These are phyloP conservation scores for Diadema setosum DNA, from an alignment of 35 echinoderm and acorn worm species.

Conservation along the genomic window DNA sequence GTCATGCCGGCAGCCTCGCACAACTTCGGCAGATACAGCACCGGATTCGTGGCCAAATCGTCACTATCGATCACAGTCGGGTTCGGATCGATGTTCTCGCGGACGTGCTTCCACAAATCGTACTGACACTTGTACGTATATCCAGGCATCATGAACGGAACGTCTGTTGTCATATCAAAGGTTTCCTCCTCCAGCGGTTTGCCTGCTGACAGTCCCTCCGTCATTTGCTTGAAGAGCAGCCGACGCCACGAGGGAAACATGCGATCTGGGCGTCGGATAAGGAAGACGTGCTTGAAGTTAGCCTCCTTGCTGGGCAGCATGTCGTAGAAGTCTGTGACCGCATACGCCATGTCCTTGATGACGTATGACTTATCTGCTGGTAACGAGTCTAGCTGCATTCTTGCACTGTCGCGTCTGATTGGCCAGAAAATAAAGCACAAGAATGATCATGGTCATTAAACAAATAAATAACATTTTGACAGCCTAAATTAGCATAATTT, in stretches of 20 bases:
- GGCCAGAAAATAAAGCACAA: too few species aligned
- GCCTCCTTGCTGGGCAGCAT: neutral
- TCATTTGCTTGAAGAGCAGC: neutral
- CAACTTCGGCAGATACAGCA: constrained; percentile 13
- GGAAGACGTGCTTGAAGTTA: constrained; percentile 45
- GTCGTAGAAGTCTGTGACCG: neutral
- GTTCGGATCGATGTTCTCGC: constrained; percentile 37
- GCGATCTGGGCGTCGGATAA: constrained; percentile 25
- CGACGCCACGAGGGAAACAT: constrained; percentile 35
- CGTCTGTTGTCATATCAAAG: neutral
- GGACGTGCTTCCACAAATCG: constrained; percentile 40
- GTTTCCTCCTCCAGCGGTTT: neutral
- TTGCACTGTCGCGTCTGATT: neutral
- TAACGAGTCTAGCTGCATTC: neutral
- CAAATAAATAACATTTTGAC: too few species aligned
- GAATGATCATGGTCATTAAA: too few species aligned
- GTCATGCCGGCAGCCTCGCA: constrained; percentile 19
- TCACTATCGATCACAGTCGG: constrained; percentile 27
- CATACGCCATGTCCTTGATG: constrained; percentile 63
- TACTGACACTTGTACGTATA: constrained; percentile 43
- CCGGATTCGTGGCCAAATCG: constrained; percentile 5
- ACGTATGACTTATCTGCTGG: constrained; percentile 5
- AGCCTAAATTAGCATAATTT: too few species aligned
- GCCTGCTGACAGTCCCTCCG: neutral
- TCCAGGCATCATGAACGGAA: neutral